Evolutionary conservation across 2,888 invertebrate genomes (phyloP).

Genomic region (Cerastis rubricosa): DNA sequence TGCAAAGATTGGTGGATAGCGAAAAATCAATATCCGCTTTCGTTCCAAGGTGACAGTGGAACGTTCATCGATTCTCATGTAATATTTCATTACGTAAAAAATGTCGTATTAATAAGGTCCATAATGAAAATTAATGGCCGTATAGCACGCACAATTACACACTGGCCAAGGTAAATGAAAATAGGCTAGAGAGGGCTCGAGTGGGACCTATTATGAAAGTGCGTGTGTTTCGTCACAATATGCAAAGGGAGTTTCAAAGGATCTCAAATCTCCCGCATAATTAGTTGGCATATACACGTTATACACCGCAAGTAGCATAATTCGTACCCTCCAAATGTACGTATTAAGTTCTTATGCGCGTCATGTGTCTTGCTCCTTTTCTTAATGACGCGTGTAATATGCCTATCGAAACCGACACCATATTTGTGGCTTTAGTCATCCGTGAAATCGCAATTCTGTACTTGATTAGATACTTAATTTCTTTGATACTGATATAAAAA

Average conservation of each 20-base stretch:
- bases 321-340: constrained; percentile 40
- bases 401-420: constrained; percentile 43
- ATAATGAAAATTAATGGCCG: constrained; percentile 72
- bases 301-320: constrained; percentile 50
- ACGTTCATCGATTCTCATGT: constrained; percentile 68
- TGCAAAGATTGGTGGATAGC: constrained; percentile 61
- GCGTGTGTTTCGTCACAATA: constrained; percentile 45
- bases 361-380: constrained; percentile 58
- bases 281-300: constrained; percentile 44
- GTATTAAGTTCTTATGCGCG: constrained; percentile 57
- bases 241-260: constrained; percentile 50
- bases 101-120: constrained; percentile 71
- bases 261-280: constrained; percentile 48
- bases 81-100: constrained; percentile 70
- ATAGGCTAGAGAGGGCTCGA: constrained; percentile 45
- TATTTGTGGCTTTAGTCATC: constrained; percentile 21
- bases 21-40: constrained; percentile 66
- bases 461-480: constrained; percentile 40
- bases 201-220: constrained; percentile 26
- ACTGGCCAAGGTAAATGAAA: constrained; percentile 71
- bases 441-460: constrained; percentile 43
- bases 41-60: constrained; percentile 65
- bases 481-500: constrained; percentile 22
- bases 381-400: constrained; percentile 54
- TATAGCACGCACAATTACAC: constrained; percentile 71